Conservation (phyloP, 2,888 invertebrate species). For the Dione vanillae region DNA sequence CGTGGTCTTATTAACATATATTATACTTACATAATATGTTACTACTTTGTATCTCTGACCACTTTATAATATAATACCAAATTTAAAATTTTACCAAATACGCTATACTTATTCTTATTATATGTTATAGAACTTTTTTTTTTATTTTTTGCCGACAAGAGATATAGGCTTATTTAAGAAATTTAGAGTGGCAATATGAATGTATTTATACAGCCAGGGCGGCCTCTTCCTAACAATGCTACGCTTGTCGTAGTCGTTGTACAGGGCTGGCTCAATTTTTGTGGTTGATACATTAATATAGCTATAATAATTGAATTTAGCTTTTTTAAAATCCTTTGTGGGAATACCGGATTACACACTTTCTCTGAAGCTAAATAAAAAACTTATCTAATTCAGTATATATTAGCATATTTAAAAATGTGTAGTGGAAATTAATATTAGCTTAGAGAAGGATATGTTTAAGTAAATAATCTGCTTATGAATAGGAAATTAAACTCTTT, state of each 20-base stretch:
- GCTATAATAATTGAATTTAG: not conserved
- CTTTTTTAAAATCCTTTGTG: not conserved
- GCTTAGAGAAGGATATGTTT: not conserved
- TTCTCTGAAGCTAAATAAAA: not conserved
- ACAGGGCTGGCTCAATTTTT: slow-evolving; percentile 63
- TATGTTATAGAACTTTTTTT: slow-evolving; percentile 13
- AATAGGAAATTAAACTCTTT: not conserved
- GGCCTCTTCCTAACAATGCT: slow-evolving; percentile 82
- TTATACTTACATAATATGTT: not conserved
- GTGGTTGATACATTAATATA: not conserved
- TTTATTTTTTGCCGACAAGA: slow-evolving; percentile 9
- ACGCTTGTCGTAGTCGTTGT: slow-evolving; percentile 77
- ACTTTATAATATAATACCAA: no score
- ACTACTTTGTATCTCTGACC: no score
- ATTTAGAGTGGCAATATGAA: slow-evolving; percentile 84
- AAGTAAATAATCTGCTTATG: not conserved
- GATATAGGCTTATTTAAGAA: slow-evolving; percentile 51
- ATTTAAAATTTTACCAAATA: no score
- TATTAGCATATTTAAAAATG: not conserved
- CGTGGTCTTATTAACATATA: slow-evolving; percentile 29
- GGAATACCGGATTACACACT: not conserved
- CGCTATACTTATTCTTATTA: slow-evolving; percentile 10
- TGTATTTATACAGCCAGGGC: slow-evolving; percentile 83
- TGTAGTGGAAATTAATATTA: not conserved
- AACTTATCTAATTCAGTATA: not conserved